These are phyloP conservation scores for Choloepus didactylus DNA, from an alignment of 2,797 vertebrate genomes.

Conservation along the genomic window DNA sequence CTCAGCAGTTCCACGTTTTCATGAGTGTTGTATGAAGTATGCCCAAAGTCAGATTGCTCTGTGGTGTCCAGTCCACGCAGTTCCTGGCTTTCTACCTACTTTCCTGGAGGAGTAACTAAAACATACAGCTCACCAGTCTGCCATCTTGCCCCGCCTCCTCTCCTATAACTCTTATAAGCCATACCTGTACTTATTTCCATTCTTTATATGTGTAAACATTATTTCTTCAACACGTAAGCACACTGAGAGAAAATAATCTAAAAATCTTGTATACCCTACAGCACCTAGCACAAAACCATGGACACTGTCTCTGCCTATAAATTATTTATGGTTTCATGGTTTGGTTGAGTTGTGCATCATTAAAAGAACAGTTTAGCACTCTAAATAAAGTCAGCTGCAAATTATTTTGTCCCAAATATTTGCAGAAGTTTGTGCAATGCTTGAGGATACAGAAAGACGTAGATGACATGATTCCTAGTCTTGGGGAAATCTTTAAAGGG, in stretches of 20 bases:
- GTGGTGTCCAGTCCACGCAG: too few relatives aligned
- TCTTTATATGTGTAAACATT: neutral
- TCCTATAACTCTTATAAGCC: neutral
- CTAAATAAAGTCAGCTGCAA: neutral
- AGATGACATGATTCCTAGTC: neutral
- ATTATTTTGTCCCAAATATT: conserved; percentile 18
- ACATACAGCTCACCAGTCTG: too few relatives aligned
- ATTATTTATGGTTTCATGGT: conserved; percentile 46
- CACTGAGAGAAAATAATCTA: neutral
- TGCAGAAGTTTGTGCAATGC: conserved; percentile 43
- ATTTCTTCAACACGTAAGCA: neutral
- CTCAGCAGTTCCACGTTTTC: too few relatives aligned
- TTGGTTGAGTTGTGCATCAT: neutral
- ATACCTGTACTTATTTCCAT: neutral
- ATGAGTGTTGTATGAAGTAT: too few relatives aligned
- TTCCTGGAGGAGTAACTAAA: too few relatives aligned
- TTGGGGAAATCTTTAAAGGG: conserved; percentile 24
- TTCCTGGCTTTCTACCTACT: too few relatives aligned
- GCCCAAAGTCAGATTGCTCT: too few relatives aligned
- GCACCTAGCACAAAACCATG: neutral
- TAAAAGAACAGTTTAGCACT: conserved; percentile 43
- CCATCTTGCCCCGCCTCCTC: too few relatives aligned
- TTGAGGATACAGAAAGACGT: neutral
- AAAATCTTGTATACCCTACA: neutral
- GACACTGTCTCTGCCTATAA: neutral